phyloP scores from a whole-genome alignment of 2,888 invertebrate genomes.

The Cremastobaeus sp. region DNA sequence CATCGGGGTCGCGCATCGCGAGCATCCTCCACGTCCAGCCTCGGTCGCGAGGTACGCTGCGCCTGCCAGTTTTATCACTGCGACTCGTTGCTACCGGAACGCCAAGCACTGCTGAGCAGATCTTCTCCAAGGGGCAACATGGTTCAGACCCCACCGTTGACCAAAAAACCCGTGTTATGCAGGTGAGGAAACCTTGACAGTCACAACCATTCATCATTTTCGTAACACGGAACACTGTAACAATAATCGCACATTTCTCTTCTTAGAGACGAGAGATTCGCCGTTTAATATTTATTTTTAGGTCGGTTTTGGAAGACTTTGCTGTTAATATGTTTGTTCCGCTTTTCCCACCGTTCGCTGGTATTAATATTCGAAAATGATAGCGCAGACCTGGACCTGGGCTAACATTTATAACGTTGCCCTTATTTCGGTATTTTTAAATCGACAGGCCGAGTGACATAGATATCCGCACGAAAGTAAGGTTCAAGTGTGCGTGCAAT shows the following conservation, averaged over 20 bases:
- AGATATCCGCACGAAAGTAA: background rate
- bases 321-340: too few species aligned
- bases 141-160: slow-evolving; percentile 68
- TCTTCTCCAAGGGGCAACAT: slow-evolving; percentile 82
- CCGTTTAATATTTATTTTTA: too few species aligned
- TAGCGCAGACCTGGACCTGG: slow-evolving; percentile 42
- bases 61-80: slow-evolving; percentile 91
- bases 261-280: too few species aligned
- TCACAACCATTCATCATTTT: background rate
- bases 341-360: slow-evolving; percentile 13
- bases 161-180: slow-evolving; percentile 64
- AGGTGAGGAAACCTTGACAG: slow-evolving; percentile 66
- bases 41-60: slow-evolving; percentile 87
- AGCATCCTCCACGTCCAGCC: slow-evolving; percentile 82
- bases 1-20: slow-evolving; percentile 86
- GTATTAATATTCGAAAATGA: slow-evolving; percentile 35
- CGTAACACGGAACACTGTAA: too few species aligned
- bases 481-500: slow-evolving; percentile 6
- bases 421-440: slow-evolving; percentile 54
- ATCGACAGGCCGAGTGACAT: slow-evolving; percentile 24
- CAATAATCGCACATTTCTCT: too few species aligned
- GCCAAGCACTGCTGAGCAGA: slow-evolving; percentile 84
- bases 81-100: slow-evolving; percentile 88
- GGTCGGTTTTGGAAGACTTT: too few species aligned
- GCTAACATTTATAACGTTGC: slow-evolving; percentile 57